Conservation (phyloP, 2,888 invertebrate species). For the Aspidiotus destructor region DNA sequence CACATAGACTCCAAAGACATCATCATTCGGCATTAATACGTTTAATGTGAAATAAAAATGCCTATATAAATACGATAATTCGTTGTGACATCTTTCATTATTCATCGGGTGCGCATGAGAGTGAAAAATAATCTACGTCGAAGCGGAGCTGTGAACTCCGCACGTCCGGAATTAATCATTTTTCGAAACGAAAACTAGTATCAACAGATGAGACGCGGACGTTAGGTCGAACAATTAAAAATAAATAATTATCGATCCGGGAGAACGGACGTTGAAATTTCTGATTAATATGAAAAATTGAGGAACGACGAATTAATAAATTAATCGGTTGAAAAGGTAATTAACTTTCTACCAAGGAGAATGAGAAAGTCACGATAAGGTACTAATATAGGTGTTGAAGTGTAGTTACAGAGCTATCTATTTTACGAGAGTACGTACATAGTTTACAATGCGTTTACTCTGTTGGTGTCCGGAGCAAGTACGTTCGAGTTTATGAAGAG, state of each 20-base stretch:
- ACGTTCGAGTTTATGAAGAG: no score
- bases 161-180: constrained; percentile 4
- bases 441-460: no score
- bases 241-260: constrained; percentile 2
- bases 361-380: background rate
- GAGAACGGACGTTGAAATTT: background rate
- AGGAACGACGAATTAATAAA: background rate
- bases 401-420: no score
- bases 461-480: no score
- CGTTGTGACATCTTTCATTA: constrained; percentile 2
- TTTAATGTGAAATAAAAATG: constrained; percentile 1
- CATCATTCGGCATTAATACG: background rate
- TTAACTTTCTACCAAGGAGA: background rate
- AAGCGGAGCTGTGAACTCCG: background rate
- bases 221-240: constrained; percentile 2
- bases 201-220: background rate
- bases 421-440: no score
- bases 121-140: background rate
- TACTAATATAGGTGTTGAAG: no score
- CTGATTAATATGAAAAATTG: background rate
- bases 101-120: background rate
- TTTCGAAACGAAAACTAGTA: background rate
- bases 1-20: background rate
- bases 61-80: background rate
- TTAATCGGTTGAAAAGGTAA: constrained; percentile 1